phyloP scores from a whole-genome alignment of 2,797 vertebrate genomes.

The Ctenosaura bakeri region DNA sequence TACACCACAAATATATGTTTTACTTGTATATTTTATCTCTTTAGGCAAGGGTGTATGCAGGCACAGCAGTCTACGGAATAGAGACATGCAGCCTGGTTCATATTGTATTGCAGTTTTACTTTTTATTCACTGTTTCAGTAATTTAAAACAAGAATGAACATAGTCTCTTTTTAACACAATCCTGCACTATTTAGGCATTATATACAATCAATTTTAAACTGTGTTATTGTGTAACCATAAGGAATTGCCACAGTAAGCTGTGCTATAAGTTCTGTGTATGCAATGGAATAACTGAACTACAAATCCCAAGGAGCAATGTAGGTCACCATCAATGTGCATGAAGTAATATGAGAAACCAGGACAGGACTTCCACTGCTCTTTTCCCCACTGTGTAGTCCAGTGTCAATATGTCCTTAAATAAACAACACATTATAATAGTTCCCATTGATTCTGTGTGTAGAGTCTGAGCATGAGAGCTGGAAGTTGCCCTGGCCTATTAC shows the following conservation, averaged over 20 bases:
- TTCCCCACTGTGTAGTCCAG: not conserved
- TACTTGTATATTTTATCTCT: not conserved
- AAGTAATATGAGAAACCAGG: not conserved
- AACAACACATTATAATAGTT: constrained; percentile 14
- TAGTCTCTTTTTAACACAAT: not conserved
- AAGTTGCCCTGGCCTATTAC: constrained; percentile 17
- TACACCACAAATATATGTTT: not conserved
- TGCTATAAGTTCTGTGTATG: not conserved
- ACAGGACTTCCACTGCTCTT: not conserved
- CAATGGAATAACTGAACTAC: not conserved
- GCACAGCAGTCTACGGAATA: not conserved
- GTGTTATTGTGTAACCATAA: not conserved
- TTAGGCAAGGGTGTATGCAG: not conserved
- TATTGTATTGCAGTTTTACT: not conserved
- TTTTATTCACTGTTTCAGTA: not conserved
- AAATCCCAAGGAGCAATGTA: constrained; percentile 5
- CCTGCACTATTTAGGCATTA: not conserved
- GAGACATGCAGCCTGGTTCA: not conserved
- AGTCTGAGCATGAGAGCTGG: constrained; percentile 8
- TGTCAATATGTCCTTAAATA: constrained; percentile 34
- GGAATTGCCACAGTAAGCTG: not conserved
- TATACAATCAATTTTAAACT: not conserved
- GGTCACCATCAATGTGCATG: not conserved
- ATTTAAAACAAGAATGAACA: not conserved
- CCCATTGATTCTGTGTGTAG: constrained; percentile 16